Conservation (phyloP, 2,888 invertebrate genomes). For the Dorcus hopei region DNA sequence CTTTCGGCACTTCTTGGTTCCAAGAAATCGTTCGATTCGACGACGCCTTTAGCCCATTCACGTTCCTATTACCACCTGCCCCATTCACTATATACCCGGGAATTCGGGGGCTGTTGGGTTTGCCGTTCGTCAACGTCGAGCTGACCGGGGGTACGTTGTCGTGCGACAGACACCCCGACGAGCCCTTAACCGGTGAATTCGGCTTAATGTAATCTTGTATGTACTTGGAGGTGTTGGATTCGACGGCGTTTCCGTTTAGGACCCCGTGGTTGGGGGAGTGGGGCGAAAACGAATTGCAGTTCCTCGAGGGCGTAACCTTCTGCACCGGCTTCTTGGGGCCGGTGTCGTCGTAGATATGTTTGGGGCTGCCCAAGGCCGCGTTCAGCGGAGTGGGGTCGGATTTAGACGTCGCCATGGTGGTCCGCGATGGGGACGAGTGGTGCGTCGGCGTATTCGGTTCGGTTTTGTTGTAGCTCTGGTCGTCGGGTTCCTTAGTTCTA, state of each 20-base stretch:
- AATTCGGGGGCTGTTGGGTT: conserved; percentile 49
- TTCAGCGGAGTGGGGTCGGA: conserved; percentile 52
- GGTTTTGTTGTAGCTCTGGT: conserved; percentile 53
- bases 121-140: conserved; percentile 38
- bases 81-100: conserved; percentile 61
- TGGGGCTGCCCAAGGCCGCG: conserved; percentile 51
- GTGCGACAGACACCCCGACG: conserved; percentile 59
- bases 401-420: conserved; percentile 47
- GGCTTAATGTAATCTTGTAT: conserved; percentile 62
- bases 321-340: conserved; percentile 67
- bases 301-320: conserved; percentile 77
- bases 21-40: conserved; percentile 60
- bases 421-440: conserved; percentile 48
- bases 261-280: conserved; percentile 16
- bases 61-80: conserved; percentile 49
- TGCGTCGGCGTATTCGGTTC: conserved; percentile 53
- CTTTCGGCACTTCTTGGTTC: conserved; percentile 68
- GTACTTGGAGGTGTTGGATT: conserved; percentile 29
- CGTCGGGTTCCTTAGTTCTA: conserved; percentile 62
- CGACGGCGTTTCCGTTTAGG: conserved; percentile 25
- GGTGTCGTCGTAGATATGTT: conserved; percentile 57
- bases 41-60: conserved; percentile 37
- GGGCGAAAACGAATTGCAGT: conserved; percentile 42
- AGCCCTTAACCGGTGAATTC: conserved; percentile 62
- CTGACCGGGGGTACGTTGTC: conserved; percentile 47